Conservation (phyloP, 2,888 invertebrate genomes). For the Drosophila eohydei region DNA sequence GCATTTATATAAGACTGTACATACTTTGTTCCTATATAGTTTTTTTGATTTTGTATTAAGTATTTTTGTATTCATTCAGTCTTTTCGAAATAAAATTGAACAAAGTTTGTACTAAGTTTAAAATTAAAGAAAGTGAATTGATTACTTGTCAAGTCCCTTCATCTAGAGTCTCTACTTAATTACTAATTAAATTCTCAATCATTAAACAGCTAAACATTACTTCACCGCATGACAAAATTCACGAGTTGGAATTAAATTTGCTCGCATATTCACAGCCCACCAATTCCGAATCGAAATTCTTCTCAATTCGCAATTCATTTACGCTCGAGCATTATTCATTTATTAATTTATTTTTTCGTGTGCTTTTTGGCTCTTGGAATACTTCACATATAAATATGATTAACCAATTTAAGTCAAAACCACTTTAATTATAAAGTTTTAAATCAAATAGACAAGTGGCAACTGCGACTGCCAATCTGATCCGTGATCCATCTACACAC, state of each 20-base stretch:
- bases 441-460: constrained; percentile 57
- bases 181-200: background rate
- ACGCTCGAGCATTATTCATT: constrained; percentile 31
- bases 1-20: background rate
- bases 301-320: constrained; percentile 28
- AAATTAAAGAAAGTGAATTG: no score
- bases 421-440: constrained; percentile 72
- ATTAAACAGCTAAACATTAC: background rate
- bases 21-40: background rate
- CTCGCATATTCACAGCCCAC: constrained; percentile 30
- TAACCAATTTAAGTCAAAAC: constrained; percentile 80
- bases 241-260: constrained; percentile 41
- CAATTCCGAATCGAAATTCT: constrained; percentile 44
- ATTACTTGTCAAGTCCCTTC: no score
- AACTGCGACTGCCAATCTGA: constrained; percentile 44
- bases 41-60: no score
- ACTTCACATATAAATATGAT: constrained; percentile 69
- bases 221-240: constrained; percentile 32
- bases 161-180: no score
- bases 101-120: no score
- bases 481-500: constrained; percentile 36
- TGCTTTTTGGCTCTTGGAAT: constrained; percentile 41
- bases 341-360: constrained; percentile 2
- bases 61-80: no score
- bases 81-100: no score